Evolutionary conservation across 2,888 invertebrate genomes (phyloP).

Genomic region (Imbricaverruca yamaguchii): DNA sequence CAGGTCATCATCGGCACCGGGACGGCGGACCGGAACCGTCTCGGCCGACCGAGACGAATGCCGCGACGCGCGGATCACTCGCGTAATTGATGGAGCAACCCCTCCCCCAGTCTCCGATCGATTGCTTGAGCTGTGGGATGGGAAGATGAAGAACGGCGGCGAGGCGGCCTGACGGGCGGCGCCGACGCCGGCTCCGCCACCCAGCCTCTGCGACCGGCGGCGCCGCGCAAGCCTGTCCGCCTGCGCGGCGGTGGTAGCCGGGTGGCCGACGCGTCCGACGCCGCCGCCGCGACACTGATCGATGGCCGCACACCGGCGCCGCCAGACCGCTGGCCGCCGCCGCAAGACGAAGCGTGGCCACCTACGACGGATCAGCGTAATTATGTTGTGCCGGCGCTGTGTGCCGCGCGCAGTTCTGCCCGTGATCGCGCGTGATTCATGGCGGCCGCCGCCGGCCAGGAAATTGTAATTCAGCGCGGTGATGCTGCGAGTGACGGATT

Average conservation of each 20-base stretch:
- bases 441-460: not conserved
- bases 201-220: too few relatives aligned
- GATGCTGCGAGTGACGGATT: not conserved
- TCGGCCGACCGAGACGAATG: not conserved
- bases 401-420: conserved; percentile 15
- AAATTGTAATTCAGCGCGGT: conserved; percentile 6
- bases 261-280: not conserved
- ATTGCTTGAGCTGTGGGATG: too few relatives aligned
- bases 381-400: conserved; percentile 8
- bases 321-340: not conserved
- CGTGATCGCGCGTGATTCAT: conserved; percentile 1
- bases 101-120: too few relatives aligned
- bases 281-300: not conserved
- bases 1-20: not conserved
- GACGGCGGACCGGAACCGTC: not conserved
- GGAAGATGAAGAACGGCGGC: too few relatives aligned
- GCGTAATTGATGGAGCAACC: not conserved
- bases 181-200: not conserved
- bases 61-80: not conserved
- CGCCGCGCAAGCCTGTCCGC: too few relatives aligned
- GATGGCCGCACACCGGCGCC: not conserved
- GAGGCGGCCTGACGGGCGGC: not conserved
- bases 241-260: not conserved
- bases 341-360: not conserved
- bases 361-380: conserved; percentile 9